Base-by-base conservation (phyloP, 2,797 vertebrate genomes). In the Aselliscus stoliczkanus region DNA sequence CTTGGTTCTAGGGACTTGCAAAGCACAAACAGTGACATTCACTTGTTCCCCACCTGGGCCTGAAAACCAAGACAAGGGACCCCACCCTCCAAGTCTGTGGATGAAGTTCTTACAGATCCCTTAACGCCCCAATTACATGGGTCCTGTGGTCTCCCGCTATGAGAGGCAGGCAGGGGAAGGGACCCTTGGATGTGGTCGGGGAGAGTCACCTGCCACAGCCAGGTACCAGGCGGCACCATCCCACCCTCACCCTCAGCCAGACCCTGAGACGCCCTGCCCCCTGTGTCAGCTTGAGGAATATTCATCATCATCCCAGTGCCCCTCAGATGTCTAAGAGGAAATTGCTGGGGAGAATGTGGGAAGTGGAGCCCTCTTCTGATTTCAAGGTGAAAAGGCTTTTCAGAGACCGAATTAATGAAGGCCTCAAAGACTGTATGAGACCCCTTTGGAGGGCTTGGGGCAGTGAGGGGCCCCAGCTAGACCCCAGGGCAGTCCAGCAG, bases 221-320 rank as follows among this genome's bases (percentile, higher is more conserved):
- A 42, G 52, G 92, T 13, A 14, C 73, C 82, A 14, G 76, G 67
- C 37, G 64, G 47, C 47, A 14, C 37, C 12, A 13, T 69, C 13
- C 10, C 25, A 2, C 3, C 13, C 2, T 20, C 23, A 6, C 6
- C 54, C 27, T 1, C 3, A 29, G 0, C 62, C 18, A 11, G 18
- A 47, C 62, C 15, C 67, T 5, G 62, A 15, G 73, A 88, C 85
- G 31, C 39, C 23, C 84, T 81, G 87, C 56, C 67, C 69, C 69
- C 44, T 86, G 79, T 0, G 52, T 56, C 84, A 62, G 50, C 75
- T 42, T 6, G 15, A 13, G 42, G 77, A 76, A 94, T n/a, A 58
- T 52, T 76, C 52, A 9, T 12, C 34, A 37, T 80, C 34, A 21
- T 52, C 34, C 52, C 34, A 14, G 31, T 0, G 84, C 4, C 21